phyloP scores from a whole-genome alignment of 2,113 vertebrate species.

The Eclectus roratus region DNA sequence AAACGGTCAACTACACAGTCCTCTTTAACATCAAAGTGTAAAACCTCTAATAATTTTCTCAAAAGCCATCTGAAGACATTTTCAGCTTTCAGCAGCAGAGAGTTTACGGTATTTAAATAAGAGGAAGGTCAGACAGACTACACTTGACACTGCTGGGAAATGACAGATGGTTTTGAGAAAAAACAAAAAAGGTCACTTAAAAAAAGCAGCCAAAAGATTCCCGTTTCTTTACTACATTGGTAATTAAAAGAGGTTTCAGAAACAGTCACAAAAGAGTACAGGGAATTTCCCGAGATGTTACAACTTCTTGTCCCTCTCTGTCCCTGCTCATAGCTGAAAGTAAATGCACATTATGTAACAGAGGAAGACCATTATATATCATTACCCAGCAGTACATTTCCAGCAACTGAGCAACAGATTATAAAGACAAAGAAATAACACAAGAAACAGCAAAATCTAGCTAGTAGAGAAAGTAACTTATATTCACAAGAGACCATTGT shows the following conservation, averaged over 20 bases:
- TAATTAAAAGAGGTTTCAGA: slow-evolving; percentile 20
- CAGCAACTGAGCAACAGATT: neutral
- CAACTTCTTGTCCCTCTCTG: neutral
- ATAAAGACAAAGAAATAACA: neutral
- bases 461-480: neutral
- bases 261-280: neutral
- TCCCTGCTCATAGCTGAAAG: neutral
- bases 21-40: neutral
- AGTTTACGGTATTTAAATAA: neutral
- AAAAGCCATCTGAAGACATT: neutral
- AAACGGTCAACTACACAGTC: neutral
- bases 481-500: neutral
- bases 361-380: neutral
- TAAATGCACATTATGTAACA: neutral
- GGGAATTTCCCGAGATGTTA: slow-evolving; percentile 19
- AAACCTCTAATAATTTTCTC: neutral
- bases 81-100: neutral
- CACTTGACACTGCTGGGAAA: neutral
- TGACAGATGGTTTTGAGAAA: neutral
- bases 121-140: neutral
- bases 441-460: neutral
- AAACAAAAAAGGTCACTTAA: neutral
- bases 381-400: neutral
- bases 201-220: neutral
- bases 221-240: neutral